Evolutionary conservation across 2,888 invertebrate species (phyloP).

Genomic region (Scrobipalpa atriplicella): DNA sequence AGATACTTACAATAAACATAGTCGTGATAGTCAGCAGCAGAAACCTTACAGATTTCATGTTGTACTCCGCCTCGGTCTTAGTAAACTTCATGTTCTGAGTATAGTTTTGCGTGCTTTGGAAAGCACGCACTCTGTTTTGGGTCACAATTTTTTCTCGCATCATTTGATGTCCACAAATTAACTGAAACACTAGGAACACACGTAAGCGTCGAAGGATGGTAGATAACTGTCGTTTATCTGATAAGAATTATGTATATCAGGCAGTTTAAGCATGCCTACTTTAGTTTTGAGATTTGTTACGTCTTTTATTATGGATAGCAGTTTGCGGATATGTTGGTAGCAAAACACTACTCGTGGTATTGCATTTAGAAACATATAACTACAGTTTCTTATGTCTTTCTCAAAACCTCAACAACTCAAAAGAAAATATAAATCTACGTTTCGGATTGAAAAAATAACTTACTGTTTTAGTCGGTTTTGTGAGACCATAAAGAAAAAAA

Average conservation of each 20-base stretch:
- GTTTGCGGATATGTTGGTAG: not conserved
- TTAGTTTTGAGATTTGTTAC: not conserved
- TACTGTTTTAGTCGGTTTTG: no score
- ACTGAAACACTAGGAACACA: conserved; percentile 8
- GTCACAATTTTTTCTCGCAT: not conserved
- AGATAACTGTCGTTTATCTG: conserved; percentile 16
- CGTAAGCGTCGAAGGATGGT: not conserved
- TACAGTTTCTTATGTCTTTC: no score
- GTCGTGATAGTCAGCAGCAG: conserved; percentile 70
- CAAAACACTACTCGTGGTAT: not conserved
- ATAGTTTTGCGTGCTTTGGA: conserved; percentile 48
- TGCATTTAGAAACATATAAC: no score
- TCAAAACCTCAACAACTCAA: no score
- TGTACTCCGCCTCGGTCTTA: conserved; percentile 71
- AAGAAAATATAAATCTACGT: no score
- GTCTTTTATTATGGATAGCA: not conserved
- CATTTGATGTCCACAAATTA: not conserved
- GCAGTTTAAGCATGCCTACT: not conserved
- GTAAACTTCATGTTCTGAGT: conserved; percentile 60
- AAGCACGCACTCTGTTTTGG: not conserved
- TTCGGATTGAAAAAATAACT: no score
- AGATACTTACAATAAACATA: conserved; percentile 73
- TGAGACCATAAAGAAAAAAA: no score
- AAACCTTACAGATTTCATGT: conserved; percentile 76
- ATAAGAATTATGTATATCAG: conserved; percentile 19